Percentiles rank a stretch among this genome's conserved stretches.
phyloP scores from a whole-genome alignment of 2,113 vertebrate species.

The Elephas maximus region DNA sequence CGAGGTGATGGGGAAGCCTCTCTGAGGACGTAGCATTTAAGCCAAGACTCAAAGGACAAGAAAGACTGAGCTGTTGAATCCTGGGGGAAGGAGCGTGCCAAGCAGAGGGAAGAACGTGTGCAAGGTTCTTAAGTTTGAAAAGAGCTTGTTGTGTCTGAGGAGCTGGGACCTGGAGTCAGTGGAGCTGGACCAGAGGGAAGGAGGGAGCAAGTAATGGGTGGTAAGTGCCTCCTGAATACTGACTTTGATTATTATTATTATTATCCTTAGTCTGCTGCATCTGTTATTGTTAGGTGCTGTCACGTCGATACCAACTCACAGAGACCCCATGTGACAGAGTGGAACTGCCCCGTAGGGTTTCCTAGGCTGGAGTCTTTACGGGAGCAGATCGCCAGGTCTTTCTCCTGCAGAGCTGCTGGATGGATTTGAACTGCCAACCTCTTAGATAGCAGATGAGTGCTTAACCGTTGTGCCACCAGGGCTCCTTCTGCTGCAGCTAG shows the following conservation, averaged over 20 bases:
- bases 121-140: neutral
- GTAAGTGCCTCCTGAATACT: neutral
- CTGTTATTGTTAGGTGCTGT: too few species aligned
- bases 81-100: neutral
- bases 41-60: neutral
- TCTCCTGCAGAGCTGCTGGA: too few species aligned
- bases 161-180: neutral
- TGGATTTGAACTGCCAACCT: neutral
- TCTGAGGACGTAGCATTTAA: neutral
- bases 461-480: neutral
- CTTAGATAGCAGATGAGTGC: neutral
- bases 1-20: neutral
- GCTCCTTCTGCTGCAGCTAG: neutral
- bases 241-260: neutral
- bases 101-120: too few species aligned
- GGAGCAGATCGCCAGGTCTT: neutral
- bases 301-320: too few species aligned
- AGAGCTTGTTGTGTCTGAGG: neutral
- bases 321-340: too few species aligned
- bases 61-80: rapidly evolving
- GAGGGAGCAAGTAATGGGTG: neutral
- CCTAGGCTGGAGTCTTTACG: too few species aligned
- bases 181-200: neutral
- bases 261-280: neutral
- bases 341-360: too few species aligned